A percentile compares a stretch with the other conserved stretches of the same genome.
Conservation (phyloP, 2,797 vertebrate genomes). For the Xyrichtys novacula region DNA sequence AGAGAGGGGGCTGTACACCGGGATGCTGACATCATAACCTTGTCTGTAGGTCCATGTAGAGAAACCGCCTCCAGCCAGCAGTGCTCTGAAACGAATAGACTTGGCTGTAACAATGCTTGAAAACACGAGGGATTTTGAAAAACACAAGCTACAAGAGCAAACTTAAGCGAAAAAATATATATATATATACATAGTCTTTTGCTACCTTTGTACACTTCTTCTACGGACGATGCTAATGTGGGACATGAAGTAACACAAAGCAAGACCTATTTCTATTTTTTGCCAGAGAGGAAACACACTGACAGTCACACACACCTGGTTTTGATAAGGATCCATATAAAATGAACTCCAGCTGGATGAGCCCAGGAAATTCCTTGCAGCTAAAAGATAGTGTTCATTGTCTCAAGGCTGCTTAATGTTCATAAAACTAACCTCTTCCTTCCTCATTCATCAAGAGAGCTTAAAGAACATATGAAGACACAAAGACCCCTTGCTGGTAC, state of each 20-base stretch:
- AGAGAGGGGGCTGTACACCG: conserved; percentile 95
- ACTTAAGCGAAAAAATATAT: too few relatives aligned
- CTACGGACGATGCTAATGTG: background rate
- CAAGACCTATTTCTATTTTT: conserved; percentile 14
- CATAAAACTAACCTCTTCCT: conserved; percentile 71
- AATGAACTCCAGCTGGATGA: conserved; percentile 81
- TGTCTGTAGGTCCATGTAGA: conserved; percentile 99
- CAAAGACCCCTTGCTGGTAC: conserved; percentile 45
- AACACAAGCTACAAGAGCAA: background rate
- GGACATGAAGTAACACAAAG: conserved; percentile 30
- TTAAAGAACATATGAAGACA: conserved; percentile 46
- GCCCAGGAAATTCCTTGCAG: conserved; percentile 82
- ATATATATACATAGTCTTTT: background rate
- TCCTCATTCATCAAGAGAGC: conserved; percentile 51
- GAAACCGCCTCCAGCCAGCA: conserved; percentile 97
- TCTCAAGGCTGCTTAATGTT: conserved; percentile 69
- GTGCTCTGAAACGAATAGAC: conserved; percentile 85
- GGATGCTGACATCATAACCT: conserved; percentile 98
- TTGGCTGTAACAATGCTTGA: conserved; percentile 22
- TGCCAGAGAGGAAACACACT: conserved; percentile 58
- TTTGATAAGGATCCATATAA: conserved; percentile 76
- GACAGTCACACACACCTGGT: conserved; percentile 74
- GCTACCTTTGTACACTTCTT: background rate
- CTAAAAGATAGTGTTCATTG: conserved; percentile 76
- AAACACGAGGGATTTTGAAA: conserved; percentile 3